Conservation (phyloP, 2,113 vertebrate species). For the Numida meleagris region DNA sequence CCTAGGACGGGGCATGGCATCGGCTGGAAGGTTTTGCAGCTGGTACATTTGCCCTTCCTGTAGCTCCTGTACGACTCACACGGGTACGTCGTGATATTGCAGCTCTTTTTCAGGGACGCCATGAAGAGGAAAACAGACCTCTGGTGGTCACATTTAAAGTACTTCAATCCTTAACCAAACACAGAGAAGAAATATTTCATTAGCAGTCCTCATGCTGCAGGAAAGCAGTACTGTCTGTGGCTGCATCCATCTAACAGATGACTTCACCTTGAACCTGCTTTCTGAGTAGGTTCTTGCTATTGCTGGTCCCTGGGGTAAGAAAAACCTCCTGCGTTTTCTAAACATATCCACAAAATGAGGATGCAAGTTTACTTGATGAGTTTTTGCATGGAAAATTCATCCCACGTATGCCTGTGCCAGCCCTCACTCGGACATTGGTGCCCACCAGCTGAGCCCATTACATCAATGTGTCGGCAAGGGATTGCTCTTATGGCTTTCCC, state of each 20-base stretch:
- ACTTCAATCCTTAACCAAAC: constrained; percentile 82
- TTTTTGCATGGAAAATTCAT: neutral
- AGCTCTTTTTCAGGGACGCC: constrained; percentile 84
- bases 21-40: constrained; percentile 76
- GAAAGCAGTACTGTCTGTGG: neutral
- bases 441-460: neutral
- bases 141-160: constrained; percentile 97
- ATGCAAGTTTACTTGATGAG: neutral
- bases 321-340: neutral
- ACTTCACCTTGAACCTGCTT: neutral
- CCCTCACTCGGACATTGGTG: neutral
- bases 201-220: neutral
- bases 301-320: neutral
- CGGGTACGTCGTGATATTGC: constrained; percentile 83
- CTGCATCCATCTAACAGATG: no score
- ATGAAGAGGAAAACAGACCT: constrained; percentile 89
- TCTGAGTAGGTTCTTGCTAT: neutral
- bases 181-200: neutral
- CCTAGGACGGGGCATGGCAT: constrained; percentile 88
- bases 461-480: neutral
- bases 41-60: constrained; percentile 83
- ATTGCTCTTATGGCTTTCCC: neutral
- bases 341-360: neutral
- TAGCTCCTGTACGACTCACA: constrained; percentile 88
- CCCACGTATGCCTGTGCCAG: neutral